Conservation (phyloP, 2,797 vertebrate species). For the Nothura maculosa region DNA sequence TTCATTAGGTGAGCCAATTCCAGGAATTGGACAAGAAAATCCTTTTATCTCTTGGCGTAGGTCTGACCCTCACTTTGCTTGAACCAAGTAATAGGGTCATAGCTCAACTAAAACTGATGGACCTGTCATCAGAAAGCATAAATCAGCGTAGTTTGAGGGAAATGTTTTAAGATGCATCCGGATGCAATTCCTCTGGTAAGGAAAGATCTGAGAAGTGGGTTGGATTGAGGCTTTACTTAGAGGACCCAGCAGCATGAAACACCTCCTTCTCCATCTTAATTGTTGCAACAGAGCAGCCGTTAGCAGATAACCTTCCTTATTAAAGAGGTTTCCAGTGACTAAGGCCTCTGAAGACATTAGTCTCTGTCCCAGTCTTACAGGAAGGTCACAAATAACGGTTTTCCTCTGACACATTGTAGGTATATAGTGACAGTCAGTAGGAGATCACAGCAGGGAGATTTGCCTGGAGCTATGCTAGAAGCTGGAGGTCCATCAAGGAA, state of each 20-base stretch:
- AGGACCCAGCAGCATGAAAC: not conserved
- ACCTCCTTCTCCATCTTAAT: not conserved
- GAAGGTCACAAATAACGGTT: not conserved
- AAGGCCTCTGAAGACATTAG: not conserved
- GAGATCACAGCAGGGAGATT: not conserved
- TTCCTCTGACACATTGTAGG: not conserved
- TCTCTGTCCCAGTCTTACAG: not conserved
- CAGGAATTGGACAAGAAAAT: not conserved
- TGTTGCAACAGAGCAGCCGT: not conserved
- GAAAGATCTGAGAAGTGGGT: not conserved
- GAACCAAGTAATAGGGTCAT: not conserved
- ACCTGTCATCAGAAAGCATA: not conserved
- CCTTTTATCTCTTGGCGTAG: not conserved
- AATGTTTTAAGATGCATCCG: not conserved
- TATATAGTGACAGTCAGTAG: not conserved
- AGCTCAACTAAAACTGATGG: not conserved
- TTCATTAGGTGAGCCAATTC: not conserved
- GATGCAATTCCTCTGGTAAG: not conserved
- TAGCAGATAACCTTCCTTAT: no score
- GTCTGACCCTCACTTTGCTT: not conserved
- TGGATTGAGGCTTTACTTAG: not conserved
- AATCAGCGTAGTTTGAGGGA: not conserved
- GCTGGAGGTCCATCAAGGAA: not conserved
- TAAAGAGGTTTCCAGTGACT: not conserved
- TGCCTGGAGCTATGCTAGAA: not conserved